Percentiles rank a stretch among this genome's conserved stretches.
phyloP scores from a whole-genome alignment of 2,888 invertebrate species.

The Drosophila kuntzei region DNA sequence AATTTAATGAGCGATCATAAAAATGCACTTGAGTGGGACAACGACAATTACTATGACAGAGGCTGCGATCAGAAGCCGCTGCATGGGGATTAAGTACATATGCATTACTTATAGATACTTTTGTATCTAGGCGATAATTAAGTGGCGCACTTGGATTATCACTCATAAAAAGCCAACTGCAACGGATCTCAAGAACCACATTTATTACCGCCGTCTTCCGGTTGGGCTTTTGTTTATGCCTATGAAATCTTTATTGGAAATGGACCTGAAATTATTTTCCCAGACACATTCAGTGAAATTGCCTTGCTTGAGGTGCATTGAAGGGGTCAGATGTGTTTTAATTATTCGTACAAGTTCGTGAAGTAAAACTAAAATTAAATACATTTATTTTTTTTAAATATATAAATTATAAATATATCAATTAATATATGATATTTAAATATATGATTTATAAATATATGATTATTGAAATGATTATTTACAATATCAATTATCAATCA shows the following conservation, averaged over 20 bases:
- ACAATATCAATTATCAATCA: too few relatives aligned
- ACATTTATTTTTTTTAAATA: not conserved
- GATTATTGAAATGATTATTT: too few relatives aligned
- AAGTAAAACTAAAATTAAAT: not conserved
- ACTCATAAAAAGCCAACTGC: conserved; percentile 51
- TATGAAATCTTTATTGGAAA: conserved; percentile 12
- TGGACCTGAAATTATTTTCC: conserved; percentile 21
- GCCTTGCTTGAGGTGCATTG: not conserved
- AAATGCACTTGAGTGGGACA: conserved; percentile 70
- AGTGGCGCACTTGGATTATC: conserved; percentile 60
- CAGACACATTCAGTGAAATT: conserved; percentile 2
- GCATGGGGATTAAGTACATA: conserved; percentile 34
- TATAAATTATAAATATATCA: too few relatives aligned
- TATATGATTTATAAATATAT: too few relatives aligned
- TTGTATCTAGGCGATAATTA: conserved; percentile 57
- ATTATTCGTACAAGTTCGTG: not conserved
- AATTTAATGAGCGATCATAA: conserved; percentile 78
- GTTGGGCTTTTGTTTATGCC: conserved; percentile 43
- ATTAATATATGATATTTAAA: too few relatives aligned
- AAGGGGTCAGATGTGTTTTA: conserved; percentile 2
- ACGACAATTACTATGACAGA: conserved; percentile 34
- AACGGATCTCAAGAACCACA: conserved; percentile 37
- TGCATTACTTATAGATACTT: conserved; percentile 50
- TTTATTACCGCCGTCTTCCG: conserved; percentile 50
- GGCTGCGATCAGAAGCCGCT: conserved; percentile 27